Conservation (phyloP, 2,113 vertebrate genomes). For the Isurus oxyrinchus region DNA sequence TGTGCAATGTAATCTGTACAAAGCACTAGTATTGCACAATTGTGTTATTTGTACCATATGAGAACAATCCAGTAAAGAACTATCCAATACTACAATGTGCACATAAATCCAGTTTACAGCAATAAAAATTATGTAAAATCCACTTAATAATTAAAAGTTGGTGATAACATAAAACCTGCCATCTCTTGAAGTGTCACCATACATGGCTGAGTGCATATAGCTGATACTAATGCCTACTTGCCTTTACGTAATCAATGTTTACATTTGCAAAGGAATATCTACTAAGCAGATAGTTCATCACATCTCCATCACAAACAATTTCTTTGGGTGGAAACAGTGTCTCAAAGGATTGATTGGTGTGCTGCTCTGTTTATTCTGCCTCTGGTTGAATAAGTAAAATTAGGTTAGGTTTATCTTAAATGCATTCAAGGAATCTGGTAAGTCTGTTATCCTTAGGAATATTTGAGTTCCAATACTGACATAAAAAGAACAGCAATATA, state of each 20-base stretch:
- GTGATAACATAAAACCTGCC: neutral
- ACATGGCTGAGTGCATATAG: neutral
- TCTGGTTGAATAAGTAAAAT: neutral
- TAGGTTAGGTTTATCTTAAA: neutral
- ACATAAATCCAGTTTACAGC: neutral
- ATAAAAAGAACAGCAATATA: neutral
- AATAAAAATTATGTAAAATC: slow-evolving; percentile 13
- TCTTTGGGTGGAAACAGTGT: neutral
- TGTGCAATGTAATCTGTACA: neutral
- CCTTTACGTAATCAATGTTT: neutral
- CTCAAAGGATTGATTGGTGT: neutral
- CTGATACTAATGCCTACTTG: neutral
- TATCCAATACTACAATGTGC: neutral
- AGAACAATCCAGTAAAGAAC: neutral
- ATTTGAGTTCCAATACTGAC: neutral
- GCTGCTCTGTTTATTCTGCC: neutral
- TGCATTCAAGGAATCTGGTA: neutral
- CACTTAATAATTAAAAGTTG: neutral
- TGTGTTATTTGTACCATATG: neutral
- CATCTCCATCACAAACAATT: neutral
- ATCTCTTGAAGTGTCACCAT: neutral
- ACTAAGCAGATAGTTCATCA: neutral
- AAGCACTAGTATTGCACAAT: neutral
- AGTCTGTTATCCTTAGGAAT: neutral
- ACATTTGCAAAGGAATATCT: neutral